A percentile compares a stretch with the other conserved stretches of the same genome.
phyloP scores from a whole-genome alignment of 2,797 vertebrate genomes.

The Poecilia gillii region DNA sequence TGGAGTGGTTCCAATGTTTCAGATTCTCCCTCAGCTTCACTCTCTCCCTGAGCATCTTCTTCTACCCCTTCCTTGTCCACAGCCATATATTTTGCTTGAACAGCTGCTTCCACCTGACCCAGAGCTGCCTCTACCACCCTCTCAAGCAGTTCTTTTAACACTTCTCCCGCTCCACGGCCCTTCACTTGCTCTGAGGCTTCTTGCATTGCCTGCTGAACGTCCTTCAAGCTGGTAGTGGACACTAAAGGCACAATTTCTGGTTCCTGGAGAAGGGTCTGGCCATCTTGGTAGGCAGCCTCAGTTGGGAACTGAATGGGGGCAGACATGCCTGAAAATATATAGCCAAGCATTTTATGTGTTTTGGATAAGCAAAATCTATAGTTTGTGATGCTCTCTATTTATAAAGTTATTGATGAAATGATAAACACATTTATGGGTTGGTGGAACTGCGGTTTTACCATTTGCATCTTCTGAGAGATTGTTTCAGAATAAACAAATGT shows the following conservation, averaged over 20 bases:
- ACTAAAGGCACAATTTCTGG: constrained; percentile 51
- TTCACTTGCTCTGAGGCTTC: constrained; percentile 73
- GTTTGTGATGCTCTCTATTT: neutral
- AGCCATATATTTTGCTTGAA: constrained; percentile 44
- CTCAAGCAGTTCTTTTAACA: constrained; percentile 73
- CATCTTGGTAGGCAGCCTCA: constrained; percentile 39
- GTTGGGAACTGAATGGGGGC: constrained; percentile 48
- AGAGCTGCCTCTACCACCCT: constrained; percentile 71
- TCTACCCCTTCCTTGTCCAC: constrained; percentile 19
- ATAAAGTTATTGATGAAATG: neutral
- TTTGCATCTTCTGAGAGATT: neutral
- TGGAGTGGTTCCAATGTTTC: constrained; percentile 32
- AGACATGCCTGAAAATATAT: constrained; percentile 48
- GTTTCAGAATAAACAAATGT: neutral
- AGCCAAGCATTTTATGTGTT: neutral
- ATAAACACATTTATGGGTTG: neutral
- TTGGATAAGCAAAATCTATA: neutral
- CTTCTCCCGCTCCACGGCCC: constrained; percentile 66
- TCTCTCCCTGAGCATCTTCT: constrained; percentile 14
- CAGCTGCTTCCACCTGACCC: constrained; percentile 52
- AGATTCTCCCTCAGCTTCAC: constrained; percentile 26
- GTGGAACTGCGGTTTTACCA: neutral
- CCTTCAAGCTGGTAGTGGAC: constrained; percentile 68
- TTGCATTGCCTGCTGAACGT: constrained; percentile 77
- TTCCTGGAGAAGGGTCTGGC: constrained; percentile 26